These are phyloP conservation scores for Cephalopterus ornatus DNA, from an alignment of 2,113 vertebrate genomes.

Conservation along the genomic window DNA sequence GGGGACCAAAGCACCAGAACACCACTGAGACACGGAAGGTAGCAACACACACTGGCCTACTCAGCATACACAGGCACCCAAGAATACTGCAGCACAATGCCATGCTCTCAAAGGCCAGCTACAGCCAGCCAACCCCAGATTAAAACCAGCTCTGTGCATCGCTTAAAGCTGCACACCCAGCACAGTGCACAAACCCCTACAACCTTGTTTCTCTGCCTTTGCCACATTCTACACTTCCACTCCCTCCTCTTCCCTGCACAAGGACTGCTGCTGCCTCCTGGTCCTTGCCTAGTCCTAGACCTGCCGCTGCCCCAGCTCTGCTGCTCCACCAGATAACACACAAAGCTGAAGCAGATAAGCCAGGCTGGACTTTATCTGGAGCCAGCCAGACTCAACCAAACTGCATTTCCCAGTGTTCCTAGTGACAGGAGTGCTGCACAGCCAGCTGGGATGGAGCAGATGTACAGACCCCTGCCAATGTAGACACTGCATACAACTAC, in stretches of 20 bases:
- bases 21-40: background rate
- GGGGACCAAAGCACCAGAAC: background rate
- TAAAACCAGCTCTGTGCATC: background rate
- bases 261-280: background rate
- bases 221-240: background rate
- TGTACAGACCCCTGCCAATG: background rate
- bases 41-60: background rate
- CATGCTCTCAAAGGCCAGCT: background rate
- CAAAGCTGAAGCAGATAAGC: background rate
- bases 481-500: background rate
- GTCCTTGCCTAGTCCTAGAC: background rate
- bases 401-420: background rate
- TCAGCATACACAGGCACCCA: background rate
- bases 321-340: background rate
- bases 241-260: background rate
- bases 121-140: background rate
- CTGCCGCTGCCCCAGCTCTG: background rate
- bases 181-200: background rate
- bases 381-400: background rate
- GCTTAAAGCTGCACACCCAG: background rate
- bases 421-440: background rate
- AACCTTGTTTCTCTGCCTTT: background rate
- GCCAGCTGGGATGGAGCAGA: background rate
- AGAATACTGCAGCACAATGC: background rate
- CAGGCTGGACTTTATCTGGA: background rate